phyloP scores from a whole-genome alignment of 2,113 vertebrate species.

The Dendrocopos noguchii region DNA sequence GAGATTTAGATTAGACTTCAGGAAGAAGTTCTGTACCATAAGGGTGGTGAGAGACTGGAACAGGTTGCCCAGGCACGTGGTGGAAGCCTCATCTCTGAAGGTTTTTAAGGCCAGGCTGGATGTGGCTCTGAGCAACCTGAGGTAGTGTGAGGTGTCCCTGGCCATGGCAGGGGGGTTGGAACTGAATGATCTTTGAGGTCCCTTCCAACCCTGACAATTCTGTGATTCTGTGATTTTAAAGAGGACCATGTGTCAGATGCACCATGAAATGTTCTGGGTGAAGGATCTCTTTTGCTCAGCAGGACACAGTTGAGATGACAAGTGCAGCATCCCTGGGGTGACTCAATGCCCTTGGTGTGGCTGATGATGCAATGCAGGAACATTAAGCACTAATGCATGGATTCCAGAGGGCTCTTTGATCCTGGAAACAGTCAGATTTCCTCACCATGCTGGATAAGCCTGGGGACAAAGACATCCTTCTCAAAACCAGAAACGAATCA shows the following conservation, averaged over 20 bases:
- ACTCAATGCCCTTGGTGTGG: accelerated
- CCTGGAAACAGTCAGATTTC: neutral
- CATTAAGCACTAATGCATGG: accelerated
- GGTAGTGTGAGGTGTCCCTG: too few relatives aligned
- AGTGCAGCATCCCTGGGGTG: neutral
- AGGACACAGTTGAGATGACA: neutral
- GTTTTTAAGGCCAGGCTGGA: too few relatives aligned
- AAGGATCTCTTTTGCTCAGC: neutral
- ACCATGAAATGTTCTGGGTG: neutral
- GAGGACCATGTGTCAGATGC: neutral
- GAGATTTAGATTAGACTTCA: too few relatives aligned
- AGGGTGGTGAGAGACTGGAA: too few relatives aligned
- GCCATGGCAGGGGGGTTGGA: too few relatives aligned
- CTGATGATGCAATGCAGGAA: neutral
- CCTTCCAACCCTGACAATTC: too few relatives aligned
- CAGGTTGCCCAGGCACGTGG: too few relatives aligned
- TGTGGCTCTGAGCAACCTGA: too few relatives aligned
- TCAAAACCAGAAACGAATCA: neutral
- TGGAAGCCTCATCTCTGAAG: too few relatives aligned
- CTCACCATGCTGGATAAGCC: neutral
- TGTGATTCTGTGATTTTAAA: neutral
- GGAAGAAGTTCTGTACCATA: too few relatives aligned
- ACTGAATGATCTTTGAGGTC: too few relatives aligned
- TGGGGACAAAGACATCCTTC: neutral
- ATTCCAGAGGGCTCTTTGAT: neutral